Evolutionary conservation across 2,888 invertebrate species (phyloP), one percentile per base, ranked within the genome.

Genomic region (Cosmorhoe ocellata): DNA sequence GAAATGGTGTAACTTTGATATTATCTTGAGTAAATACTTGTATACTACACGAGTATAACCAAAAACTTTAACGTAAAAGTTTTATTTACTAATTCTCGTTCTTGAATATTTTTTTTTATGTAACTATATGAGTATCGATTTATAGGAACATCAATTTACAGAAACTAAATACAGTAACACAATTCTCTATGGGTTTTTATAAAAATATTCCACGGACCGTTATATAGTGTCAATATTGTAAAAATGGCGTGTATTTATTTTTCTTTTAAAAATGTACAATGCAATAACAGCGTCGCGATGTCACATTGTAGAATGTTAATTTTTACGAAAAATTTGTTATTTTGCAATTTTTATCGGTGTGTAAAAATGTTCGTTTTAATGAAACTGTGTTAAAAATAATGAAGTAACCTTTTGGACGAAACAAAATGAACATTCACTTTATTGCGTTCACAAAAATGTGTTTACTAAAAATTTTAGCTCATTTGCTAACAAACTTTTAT

Each of bases 301-400:
- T 57, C 49, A 51, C 46, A 11, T 32, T 58, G 51, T 50, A 51
- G 51, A 41, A 40, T 51, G 50, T 55, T 45, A 56, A 56, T 58
- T 56, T 56, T 54, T 46, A 50, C 50, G 33, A 51, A 46, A 51
- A 58, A 53, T 48, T 43, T 46, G 38, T 48, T 52, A 39, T 48
- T 46, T 43, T 27, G 51, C 34, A 28, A 37, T 26, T 59, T 45
- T 52, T 30, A 46, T 11, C 27, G 36, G 13, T n/a, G 30, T 36
- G 40, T 34, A 40, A 45, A 40, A 44, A 40, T 31, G 24, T 12
- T 34, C 14, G 32, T 33, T 13, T 11, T 30, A 39, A 45, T 44
- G 28, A 36, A 45, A 40, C 39, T 44, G 30, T 22, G 12, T 22
- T 14, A 39, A 50, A 50, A 38, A 27, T 28, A 11, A 37, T 8